Evolutionary conservation across 1,140 invertebrate genomes (phyloP).

Genomic region (Bombus ignitus): DNA sequence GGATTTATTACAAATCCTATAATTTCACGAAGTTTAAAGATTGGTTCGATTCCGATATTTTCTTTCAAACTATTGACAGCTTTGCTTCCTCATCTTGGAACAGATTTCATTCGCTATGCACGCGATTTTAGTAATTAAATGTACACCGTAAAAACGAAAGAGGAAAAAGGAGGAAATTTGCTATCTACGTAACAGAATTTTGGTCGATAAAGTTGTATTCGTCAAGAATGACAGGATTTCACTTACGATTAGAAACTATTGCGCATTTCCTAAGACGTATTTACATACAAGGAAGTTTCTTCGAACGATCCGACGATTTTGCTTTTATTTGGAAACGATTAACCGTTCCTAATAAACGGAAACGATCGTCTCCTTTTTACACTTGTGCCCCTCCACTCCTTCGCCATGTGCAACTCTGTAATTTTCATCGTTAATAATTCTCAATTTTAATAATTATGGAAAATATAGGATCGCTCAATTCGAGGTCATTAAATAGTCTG

Average conservation of each 20-base stretch:
- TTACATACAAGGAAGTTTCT: not conserved
- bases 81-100: not conserved
- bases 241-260: no score
- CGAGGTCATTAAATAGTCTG: not conserved
- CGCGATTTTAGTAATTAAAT: no score
- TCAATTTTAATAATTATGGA: not conserved
- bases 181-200: not conserved
- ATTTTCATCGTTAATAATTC: not conserved
- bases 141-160: not conserved
- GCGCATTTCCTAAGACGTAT: not conserved
- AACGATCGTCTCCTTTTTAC: not conserved
- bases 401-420: not conserved
- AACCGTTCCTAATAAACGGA: slow-evolving; percentile 5
- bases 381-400: not conserved
- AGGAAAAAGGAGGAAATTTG: not conserved
- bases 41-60: not conserved
- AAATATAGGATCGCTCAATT: not conserved
- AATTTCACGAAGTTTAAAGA: no score
- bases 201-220: not conserved
- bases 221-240: not conserved
- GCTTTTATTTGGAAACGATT: not conserved
- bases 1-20: no score
- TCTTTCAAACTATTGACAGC: not conserved
- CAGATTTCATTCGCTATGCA: no score
- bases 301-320: not conserved